Conservation (phyloP, 1,140 invertebrate species). For the Cotesia typhae region DNA sequence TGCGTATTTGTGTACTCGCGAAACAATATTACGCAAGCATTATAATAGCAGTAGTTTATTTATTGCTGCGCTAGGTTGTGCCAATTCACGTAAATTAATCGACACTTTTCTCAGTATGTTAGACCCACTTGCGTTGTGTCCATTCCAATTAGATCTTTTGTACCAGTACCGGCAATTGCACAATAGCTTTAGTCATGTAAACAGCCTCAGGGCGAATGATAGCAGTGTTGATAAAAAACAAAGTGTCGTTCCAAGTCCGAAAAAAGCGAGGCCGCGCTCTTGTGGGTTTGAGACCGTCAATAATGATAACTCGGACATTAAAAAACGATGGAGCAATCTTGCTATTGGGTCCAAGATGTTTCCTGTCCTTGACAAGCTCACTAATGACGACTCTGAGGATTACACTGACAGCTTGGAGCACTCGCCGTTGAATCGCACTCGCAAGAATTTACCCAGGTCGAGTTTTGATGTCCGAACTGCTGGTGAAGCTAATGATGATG, state of each 20-base stretch:
- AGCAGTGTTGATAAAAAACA: constrained; percentile 55
- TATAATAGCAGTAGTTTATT: constrained; percentile 78
- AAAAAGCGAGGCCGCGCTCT: constrained; percentile 73
- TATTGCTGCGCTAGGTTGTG: constrained; percentile 72
- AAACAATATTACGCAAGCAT: constrained; percentile 83
- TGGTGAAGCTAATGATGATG: constrained; percentile 12
- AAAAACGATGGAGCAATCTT: constrained; percentile 78
- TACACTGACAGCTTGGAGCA: constrained; percentile 79
- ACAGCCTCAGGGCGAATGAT: constrained; percentile 65
- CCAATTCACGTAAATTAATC: constrained; percentile 71
- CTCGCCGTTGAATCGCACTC: constrained; percentile 58
- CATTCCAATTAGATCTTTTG: constrained; percentile 82
- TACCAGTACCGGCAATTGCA: constrained; percentile 82
- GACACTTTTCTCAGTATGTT: constrained; percentile 78
- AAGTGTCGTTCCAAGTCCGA: constrained; percentile 58
- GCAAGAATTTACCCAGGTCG: constrained; percentile 40
- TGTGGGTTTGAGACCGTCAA: constrained; percentile 68
- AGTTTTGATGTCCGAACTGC: constrained; percentile 24
- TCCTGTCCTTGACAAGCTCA: constrained; percentile 75
- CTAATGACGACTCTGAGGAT: constrained; percentile 75
- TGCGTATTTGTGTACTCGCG: constrained; percentile 81
- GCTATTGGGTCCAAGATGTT: constrained; percentile 72
- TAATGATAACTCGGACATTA: constrained; percentile 65
- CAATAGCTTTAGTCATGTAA: constrained; percentile 77
- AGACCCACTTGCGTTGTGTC: constrained; percentile 78